A percentile compares a stretch with the other conserved stretches of the same genome.
Conservation (phyloP, 2,888 invertebrate genomes). For the Zaprionus lineosus region DNA sequence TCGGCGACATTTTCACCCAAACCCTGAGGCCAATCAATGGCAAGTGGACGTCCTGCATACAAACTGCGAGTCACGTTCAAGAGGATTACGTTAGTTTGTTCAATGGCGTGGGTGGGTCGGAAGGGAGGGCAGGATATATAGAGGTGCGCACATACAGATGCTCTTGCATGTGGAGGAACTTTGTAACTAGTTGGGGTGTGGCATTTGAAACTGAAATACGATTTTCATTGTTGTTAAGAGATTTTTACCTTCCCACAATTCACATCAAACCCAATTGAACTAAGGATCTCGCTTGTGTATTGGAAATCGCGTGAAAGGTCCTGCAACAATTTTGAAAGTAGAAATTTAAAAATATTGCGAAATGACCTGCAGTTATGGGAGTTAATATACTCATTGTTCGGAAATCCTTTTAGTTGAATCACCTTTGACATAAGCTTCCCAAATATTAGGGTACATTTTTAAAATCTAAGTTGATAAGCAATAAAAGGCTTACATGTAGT, state of each 20-base stretch:
- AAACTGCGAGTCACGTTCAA: slow-evolving; percentile 17
- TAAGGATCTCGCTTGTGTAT: too few relatives aligned
- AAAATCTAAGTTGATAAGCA: too few relatives aligned
- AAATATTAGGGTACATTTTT: too few relatives aligned
- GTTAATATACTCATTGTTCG: too few relatives aligned
- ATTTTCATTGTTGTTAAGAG: background rate
- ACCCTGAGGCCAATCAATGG: slow-evolving; percentile 51
- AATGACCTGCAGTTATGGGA: too few relatives aligned
- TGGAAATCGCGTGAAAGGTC: too few relatives aligned
- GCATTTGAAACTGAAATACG: slow-evolving; percentile 24
- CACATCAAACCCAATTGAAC: too few relatives aligned
- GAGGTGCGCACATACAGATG: background rate
- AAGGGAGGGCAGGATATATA: background rate
- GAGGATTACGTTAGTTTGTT: background rate
- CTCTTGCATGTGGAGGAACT: background rate
- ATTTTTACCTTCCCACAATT: background rate
- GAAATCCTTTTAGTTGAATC: too few relatives aligned
- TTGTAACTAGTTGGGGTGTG: slow-evolving; percentile 20
- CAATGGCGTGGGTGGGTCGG: background rate
- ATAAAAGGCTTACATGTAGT: too few relatives aligned
- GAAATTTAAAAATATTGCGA: too few relatives aligned
- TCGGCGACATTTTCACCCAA: slow-evolving; percentile 38
- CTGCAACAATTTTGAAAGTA: too few relatives aligned
- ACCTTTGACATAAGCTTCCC: too few relatives aligned
- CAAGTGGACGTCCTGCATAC: slow-evolving; percentile 25